Conservation (phyloP, 2,113 vertebrate genomes). For the Parus major region DNA sequence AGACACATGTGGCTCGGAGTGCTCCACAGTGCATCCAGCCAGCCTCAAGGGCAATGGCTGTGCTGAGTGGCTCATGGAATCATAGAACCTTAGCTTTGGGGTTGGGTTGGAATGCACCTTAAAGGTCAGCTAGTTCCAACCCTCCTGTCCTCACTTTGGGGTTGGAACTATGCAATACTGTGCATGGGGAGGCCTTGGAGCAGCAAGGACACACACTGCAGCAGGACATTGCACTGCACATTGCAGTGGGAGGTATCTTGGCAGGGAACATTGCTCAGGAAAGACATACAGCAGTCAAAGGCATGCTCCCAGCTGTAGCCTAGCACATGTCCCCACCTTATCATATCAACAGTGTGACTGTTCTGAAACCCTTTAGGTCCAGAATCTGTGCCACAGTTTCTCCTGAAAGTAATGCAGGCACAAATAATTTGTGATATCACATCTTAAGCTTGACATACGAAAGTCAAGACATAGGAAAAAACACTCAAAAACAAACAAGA, state of each 20-base stretch:
- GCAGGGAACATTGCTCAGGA: background rate
- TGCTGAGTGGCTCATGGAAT: background rate
- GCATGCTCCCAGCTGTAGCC: background rate
- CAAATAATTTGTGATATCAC: background rate
- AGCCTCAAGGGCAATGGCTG: background rate
- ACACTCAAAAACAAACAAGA: background rate
- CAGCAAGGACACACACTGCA: background rate
- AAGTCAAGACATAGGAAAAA: too few species aligned
- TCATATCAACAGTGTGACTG: background rate
- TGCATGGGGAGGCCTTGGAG: background rate
- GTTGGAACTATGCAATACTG: background rate
- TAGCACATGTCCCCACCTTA: background rate
- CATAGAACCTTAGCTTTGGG: background rate
- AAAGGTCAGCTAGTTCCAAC: background rate
- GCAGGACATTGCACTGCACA: background rate
- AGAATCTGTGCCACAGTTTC: background rate
- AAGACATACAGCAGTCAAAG: background rate
- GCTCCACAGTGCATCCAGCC: background rate
- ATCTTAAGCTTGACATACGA: background rate
- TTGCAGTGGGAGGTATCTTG: background rate
- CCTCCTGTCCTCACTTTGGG: background rate
- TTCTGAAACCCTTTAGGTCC: background rate
- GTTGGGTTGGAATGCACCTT: background rate
- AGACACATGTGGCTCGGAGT: background rate
- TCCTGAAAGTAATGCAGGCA: background rate